Evolutionary conservation across 2,797 vertebrate genomes (phyloP).

Genomic region (Oryzias sinensis): DNA sequence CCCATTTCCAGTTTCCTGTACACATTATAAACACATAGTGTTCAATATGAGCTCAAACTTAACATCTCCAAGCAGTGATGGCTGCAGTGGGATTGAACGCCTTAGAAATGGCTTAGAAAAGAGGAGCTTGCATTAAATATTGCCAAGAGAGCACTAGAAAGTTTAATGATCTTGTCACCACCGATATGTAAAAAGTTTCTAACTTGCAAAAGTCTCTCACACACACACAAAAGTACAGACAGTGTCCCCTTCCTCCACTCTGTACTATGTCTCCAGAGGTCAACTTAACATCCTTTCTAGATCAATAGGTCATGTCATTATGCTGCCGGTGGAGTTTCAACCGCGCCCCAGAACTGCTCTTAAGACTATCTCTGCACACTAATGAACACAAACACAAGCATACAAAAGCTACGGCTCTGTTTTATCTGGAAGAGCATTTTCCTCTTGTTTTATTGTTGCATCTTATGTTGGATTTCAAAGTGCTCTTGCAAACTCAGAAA

Average conservation of each 20-base stretch:
- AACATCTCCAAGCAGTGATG: not conserved
- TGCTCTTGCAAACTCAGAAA: constrained; percentile 1
- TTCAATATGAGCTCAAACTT: not conserved
- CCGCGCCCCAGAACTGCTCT: constrained; percentile 42
- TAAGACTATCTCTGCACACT: constrained; percentile 50
- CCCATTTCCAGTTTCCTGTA: too few relatives aligned
- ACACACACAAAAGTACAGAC: not conserved
- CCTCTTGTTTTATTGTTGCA: not conserved
- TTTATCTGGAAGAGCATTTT: constrained; percentile 14
- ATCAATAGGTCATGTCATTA: constrained; percentile 72
- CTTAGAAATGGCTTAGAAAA: not conserved
- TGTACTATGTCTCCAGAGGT: constrained; percentile 43
- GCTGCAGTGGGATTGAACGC: constrained; percentile 2
- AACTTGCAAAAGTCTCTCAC: not conserved
- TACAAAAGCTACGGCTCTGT: constrained; percentile 2
- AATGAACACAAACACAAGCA: constrained; percentile 45
- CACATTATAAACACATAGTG: too few relatives aligned
- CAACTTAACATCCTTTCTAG: constrained; percentile 40
- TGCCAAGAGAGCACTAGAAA: not conserved
- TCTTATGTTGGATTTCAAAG: constrained; percentile 10
- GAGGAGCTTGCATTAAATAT: not conserved
- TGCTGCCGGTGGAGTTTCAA: constrained; percentile 53
- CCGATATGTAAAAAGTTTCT: constrained; percentile 8
- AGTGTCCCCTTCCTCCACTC: constrained; percentile 3
- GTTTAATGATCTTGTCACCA: constrained; percentile 7